Conservation (phyloP, 2,797 vertebrate species). For the Chelmon rostratus region DNA sequence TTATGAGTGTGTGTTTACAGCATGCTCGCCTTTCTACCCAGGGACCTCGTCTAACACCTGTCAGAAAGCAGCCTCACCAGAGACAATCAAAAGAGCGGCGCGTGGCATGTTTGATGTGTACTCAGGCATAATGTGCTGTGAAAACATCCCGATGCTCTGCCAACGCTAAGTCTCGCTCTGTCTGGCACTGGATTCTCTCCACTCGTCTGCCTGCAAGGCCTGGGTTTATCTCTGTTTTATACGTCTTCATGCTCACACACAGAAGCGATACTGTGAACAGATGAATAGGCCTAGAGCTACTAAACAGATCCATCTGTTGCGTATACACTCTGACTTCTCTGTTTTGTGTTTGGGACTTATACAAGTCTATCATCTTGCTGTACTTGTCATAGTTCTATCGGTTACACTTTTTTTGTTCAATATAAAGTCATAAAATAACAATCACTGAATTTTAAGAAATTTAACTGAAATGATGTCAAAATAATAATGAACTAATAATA, state of each 20-base stretch:
- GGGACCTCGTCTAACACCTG: slow-evolving; percentile 87
- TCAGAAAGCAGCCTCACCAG: slow-evolving; percentile 89
- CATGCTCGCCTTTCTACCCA: slow-evolving; percentile 49
- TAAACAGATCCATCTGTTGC: slow-evolving; percentile 67
- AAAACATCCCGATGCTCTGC: slow-evolving; percentile 86
- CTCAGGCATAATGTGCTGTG: slow-evolving; percentile 88
- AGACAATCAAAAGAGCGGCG: slow-evolving; percentile 89
- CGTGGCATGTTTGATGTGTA: slow-evolving; percentile 92
- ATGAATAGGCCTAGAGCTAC: slow-evolving; percentile 60
- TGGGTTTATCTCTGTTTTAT: slow-evolving; percentile 58
- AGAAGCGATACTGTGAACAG: slow-evolving; percentile 41
- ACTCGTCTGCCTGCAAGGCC: slow-evolving; percentile 53
- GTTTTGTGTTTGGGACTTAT: slow-evolving; percentile 44
- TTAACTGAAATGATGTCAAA: background rate
- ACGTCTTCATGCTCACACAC: slow-evolving; percentile 39
- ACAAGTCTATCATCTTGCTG: slow-evolving; percentile 18
- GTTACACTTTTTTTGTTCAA: background rate
- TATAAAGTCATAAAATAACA: too few relatives aligned
- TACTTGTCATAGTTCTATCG: background rate
- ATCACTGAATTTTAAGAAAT: background rate
- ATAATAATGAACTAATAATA: background rate
- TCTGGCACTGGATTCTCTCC: slow-evolving; percentile 54
- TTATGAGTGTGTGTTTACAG: slow-evolving; percentile 69
- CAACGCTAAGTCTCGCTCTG: slow-evolving; percentile 76
- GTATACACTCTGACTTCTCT: slow-evolving; percentile 12